Base-by-base conservation (phyloP, 2,113 vertebrate genomes). In the Diadophis punctatus region DNA sequence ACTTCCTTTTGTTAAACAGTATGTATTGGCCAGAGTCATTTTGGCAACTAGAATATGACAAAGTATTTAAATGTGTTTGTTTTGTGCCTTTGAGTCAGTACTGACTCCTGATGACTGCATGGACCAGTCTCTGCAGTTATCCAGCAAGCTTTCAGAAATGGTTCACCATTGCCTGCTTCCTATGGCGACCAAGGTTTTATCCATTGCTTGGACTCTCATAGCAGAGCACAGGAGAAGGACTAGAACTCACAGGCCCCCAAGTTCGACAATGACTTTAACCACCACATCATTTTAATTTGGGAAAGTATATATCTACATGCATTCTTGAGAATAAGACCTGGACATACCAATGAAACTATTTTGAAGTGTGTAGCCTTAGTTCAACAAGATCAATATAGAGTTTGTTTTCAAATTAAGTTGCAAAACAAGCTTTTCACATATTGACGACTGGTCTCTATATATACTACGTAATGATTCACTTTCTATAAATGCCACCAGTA, bases 1-100 rank as follows among this genome's bases (percentile, higher is more conserved):
- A 95, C 93, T 95, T 96, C 60, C 92, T 95, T 92, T 95, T 89
- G 16, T 39, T 94, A 94, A 95, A 97, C 86, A 95, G 92, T 95
- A 96, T 95, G 16, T 95, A 94, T 60, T 22, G 87, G 91, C 95
- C 89, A 74, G 49, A 91, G 95, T 91, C n/a, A 52, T n/a, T n/a
- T 39, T 55, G 11, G 46, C 85, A 87, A 10, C 51, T 43, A 46
- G 22, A 85, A 43, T 22, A 27, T 22, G 39, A 12, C 27, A 58
- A 86, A 56, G 27, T 22, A 34, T 51, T 43, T 46, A 39, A 60
- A 63, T 20, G 8, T 12, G 60, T n/a, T 51, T 91, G 27, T 74
- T 34, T 34, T 34, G 30, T 74, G 63, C 63, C n/a, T 74, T 34
- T 74, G 63, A 74, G n/a, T 74, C 30, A 74, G 5, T 34, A 34